These are phyloP conservation scores for Oxygymnocypris stewartii DNA, from an alignment of 2,113 vertebrate species.

Conservation along the genomic window DNA sequence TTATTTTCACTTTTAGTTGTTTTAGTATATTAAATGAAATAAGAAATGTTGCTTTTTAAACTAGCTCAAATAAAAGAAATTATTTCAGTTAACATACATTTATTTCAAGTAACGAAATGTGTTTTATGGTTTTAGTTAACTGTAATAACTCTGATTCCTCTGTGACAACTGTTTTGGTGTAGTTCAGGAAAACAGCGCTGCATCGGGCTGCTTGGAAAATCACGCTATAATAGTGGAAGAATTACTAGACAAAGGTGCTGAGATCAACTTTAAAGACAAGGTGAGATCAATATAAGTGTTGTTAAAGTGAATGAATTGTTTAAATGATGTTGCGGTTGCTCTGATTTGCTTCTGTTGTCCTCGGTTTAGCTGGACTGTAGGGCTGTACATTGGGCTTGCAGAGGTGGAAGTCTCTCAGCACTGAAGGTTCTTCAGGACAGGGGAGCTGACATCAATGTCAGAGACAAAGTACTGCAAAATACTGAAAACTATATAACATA, in stretches of 20 bases:
- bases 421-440: constrained; percentile 79
- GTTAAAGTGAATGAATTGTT: background rate
- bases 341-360: constrained; percentile 39
- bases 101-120: background rate
- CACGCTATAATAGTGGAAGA: constrained; percentile 77
- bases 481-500: background rate
- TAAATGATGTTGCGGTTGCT: background rate
- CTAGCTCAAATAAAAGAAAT: background rate
- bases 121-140: background rate
- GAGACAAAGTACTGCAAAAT: constrained; percentile 80
- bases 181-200: constrained; percentile 83
- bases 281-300: constrained; percentile 69
- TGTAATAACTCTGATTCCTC: background rate
- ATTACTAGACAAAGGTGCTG: constrained; percentile 80
- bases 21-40: background rate
- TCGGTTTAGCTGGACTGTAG: constrained; percentile 81
- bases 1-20: background rate
- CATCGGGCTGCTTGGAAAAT: constrained; percentile 83
- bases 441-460: constrained; percentile 78
- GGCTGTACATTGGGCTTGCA: constrained; percentile 87
- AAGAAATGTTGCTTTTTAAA: background rate
- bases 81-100: background rate
- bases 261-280: constrained; percentile 83
- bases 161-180: constrained; percentile 9
- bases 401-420: constrained; percentile 79